These are phyloP conservation scores for Hedya salicella DNA, from an alignment of 2,888 invertebrate genomes.

Conservation along the genomic window DNA sequence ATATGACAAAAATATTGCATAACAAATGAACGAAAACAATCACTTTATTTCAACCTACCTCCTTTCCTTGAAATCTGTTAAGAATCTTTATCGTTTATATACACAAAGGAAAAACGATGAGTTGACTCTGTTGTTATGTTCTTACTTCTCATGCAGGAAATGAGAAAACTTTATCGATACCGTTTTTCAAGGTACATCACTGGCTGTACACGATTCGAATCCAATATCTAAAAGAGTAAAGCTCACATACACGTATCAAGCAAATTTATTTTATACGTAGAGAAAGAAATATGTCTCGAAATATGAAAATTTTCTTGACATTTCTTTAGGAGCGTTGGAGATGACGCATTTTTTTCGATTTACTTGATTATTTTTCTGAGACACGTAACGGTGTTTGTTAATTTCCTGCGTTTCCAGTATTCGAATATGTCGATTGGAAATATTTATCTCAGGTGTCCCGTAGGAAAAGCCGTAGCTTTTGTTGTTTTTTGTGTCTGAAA, in stretches of 20 bases:
- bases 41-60: too few species aligned
- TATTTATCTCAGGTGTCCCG: too few species aligned
- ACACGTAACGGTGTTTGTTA: not conserved
- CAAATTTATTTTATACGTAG: constrained; percentile 19
- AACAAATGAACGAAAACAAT: too few species aligned
- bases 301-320: constrained; percentile 26
- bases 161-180: constrained; percentile 33
- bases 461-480: too few species aligned
- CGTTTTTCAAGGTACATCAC: constrained; percentile 8
- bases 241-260: constrained; percentile 25
- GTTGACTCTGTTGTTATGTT: not conserved
- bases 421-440: not conserved
- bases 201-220: constrained; percentile 19
- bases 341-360: constrained; percentile 12
- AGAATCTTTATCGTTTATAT: too few species aligned
- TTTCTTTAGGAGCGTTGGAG: not conserved
- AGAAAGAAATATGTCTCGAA: constrained; percentile 13
- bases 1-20: too few species aligned
- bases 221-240: constrained; percentile 23
- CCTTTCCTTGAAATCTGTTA: too few species aligned
- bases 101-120: too few species aligned
- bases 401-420: not conserved
- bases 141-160: constrained; percentile 13
- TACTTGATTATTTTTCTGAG: not conserved
- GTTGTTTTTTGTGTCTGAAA: too few species aligned